Evolutionary conservation across 2,888 invertebrate species (phyloP), one percentile per base, ranked within the genome.

Genomic region (Corythucha ciliata): DNA sequence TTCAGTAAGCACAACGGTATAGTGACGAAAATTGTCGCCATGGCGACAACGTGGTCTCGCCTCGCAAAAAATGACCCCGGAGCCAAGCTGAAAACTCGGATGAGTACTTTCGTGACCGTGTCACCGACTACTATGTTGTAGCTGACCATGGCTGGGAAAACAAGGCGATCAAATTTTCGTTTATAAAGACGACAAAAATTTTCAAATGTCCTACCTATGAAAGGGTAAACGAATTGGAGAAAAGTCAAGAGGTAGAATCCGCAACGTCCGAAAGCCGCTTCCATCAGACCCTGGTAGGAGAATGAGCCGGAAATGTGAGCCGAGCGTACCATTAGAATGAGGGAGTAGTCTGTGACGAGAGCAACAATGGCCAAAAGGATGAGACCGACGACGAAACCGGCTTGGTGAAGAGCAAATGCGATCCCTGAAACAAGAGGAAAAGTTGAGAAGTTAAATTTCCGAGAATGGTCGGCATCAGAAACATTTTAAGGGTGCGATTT

Each of bases 91-190:
- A 81, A 77, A 45, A 86, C 72, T 56, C 85, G 73, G n/a, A 80
- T 73, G 50, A 87, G 71, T 16, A 88, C 83, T 69, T 86, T 86
- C 14, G 87, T 86, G 36, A 86, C 74, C 0, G 87, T 88, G 65
- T 89, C 88, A 18, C 87, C 88, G 25, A 88, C 86, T 18, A 87
- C 86, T 16, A 88, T 81, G 68, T 88, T 88, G 68, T 88, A 88
- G 52, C 86, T 86, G 53, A 87, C 82, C 86, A 88, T 87, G 7
- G 86, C 87, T 86, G 72, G 32, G 74, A 73, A 49, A 56, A 53
- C 52, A 26, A 27, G 26, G 22, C 8, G 32, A 33, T 7, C 21
- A 33, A 29, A 32, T n/a, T n/a, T n/a, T n/a, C n/a, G 4, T 8
- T 27, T 41, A 24, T 26, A 41, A 41, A 2, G 12, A 20, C 18